phyloP scores from a whole-genome alignment of 2,888 invertebrate species.

The Drosophila mayaguana region DNA sequence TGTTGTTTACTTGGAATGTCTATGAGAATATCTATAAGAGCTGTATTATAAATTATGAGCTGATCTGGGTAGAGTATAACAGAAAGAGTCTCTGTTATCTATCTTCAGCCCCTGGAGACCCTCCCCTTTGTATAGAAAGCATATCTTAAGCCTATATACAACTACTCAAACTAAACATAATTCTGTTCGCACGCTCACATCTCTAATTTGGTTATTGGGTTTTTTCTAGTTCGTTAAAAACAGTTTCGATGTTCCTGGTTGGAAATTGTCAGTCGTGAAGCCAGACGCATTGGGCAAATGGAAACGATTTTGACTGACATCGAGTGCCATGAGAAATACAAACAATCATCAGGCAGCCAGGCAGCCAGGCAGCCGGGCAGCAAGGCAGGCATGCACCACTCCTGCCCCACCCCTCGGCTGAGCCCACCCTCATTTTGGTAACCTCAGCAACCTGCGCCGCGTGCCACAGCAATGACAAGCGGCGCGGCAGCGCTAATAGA shows the following conservation, averaged over 20 bases:
- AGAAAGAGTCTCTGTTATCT: too few relatives aligned
- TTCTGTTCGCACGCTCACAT: not conserved
- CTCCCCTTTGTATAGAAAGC: too few relatives aligned
- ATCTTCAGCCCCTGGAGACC: too few relatives aligned
- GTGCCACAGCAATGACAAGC: conserved; percentile 71
- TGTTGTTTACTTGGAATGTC: too few relatives aligned
- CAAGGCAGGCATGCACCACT: conserved; percentile 18
- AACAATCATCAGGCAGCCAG: conserved; percentile 61
- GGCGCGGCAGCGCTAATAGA: conserved; percentile 73
- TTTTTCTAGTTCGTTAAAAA: conserved; percentile 12
- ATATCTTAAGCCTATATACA: too few relatives aligned
- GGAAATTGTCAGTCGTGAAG: conserved; percentile 24
- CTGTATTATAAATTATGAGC: not conserved
- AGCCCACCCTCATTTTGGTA: conserved; percentile 41
- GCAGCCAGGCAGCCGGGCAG: not conserved
- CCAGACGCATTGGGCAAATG: conserved; percentile 32
- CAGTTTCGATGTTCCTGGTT: conserved; percentile 11
- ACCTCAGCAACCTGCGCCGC: conserved; percentile 77
- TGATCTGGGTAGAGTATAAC: not conserved
- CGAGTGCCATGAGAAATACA: conserved; percentile 79
- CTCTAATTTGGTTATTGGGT: conserved; percentile 11
- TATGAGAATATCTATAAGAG: too few relatives aligned
- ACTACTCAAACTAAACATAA: too few relatives aligned
- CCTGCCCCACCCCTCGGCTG: not conserved
- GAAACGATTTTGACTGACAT: conserved; percentile 75